Base-by-base conservation (phyloP, 2,113 vertebrate species). In the Larimichthys crocea region DNA sequence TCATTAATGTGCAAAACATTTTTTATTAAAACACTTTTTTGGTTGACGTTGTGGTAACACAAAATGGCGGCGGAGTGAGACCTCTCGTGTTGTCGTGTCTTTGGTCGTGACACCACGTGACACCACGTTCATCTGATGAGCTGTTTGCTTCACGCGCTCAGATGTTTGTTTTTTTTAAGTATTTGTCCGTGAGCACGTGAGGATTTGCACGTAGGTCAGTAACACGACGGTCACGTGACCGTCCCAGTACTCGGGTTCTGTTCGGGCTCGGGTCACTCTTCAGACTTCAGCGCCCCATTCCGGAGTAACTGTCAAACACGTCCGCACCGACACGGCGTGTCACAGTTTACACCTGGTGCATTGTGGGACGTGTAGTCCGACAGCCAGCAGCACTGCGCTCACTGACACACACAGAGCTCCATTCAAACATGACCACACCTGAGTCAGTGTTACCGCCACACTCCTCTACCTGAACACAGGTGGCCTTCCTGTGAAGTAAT, bases 211-310 rank as follows among this genome's bases (percentile, higher is more conserved):
- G 16, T 3, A 7, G 1, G 11, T n/a, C 9, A 48, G 19, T 2
- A 6, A 29, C 15, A 6, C 15, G 4, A 15, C 44, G 1, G 10
- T 9, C 1, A 3, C 1, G 3, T 8, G 19, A 35, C 26, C 26
- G 26, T 26, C 26, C 26, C 26, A 26, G 26, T 26, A 26, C 26
- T 26, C 26, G 26, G 26, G 26, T 26, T 26, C 26, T 26, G 35
- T 35, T 8, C 35, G 35, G 1, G 7, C 20, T 8, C 35, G 35
- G 1, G 7, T 24, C 65, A 19, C 6, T n/a, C n/a, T n/a, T n/a
- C n/a, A 15, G 0, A 12, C 66, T 80, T 68, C 80, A n/a, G 76
- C 52, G 67, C 93, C 90, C 96, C 95, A 95, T 95, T 95, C 93
- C 73, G 68, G 90, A 72, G 78, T 44, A 81, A 76, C 75, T 85